Evolutionary conservation across 2,888 invertebrate genomes (phyloP), one percentile per base, ranked within the genome.

Genomic region (Stenchaetothrips biformis): DNA sequence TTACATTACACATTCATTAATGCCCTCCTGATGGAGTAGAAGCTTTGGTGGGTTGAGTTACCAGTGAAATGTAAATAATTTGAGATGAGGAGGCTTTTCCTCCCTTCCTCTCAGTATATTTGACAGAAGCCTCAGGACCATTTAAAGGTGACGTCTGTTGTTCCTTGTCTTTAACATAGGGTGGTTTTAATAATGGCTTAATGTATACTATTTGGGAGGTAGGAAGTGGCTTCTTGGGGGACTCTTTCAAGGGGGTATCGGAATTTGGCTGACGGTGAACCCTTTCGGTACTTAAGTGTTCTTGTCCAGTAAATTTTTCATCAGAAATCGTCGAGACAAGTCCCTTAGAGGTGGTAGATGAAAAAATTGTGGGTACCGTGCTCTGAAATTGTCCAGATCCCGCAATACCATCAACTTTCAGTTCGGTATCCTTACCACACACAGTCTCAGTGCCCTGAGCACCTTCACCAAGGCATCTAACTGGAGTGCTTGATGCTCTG

Each of bases 121-220:
- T 21, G 11, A 25, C 25, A 25, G 67, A 25, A 74, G 25, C 25
- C 67, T 25, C 67, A 9, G 25, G 11, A 11, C 21, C 25, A 74
- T 25, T 74, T 21, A 9, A 0, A 8, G 11, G 0, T 8, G 21
- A 21, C 25, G 9, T 0, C 18, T 18, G 4, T 53, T 53, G 8
- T 18, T 53, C 53, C 18, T 53, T 7, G 53, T 25, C 2, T 74
- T 21, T 21, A 25, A 74, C 11, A 8, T 74, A 7, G 6, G 9
- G 21, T 25, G 67, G 25, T 74, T 74, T 74, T 25, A 74, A 25
- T 11, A 74, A 74, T 4, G 67, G 67, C 25, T 74, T 74, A 21
- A 74, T 74, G 25, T 74, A 74, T 7, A 74, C 67, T 25, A 74
- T 74, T 74, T 74, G 21, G 25, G 67, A 74, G 3, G 67, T 74